phyloP scores from a whole-genome alignment of 1,140 invertebrate genomes.

The Heterodera schachtii region DNA sequence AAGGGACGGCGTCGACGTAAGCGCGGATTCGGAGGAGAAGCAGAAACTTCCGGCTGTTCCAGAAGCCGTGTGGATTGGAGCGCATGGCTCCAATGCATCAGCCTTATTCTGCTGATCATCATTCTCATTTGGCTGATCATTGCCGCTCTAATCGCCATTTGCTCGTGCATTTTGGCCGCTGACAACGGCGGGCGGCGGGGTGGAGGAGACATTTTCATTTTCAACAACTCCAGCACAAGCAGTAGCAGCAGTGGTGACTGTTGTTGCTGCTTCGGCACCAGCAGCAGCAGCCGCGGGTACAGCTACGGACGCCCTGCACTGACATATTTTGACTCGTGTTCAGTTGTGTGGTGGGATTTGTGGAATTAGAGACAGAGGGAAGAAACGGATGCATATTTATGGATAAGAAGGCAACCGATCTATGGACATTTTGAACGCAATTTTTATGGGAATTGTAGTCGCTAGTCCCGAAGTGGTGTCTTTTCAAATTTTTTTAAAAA shows the following conservation, averaged over 20 bases:
- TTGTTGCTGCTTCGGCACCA: too few relatives aligned
- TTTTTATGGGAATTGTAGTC: too few relatives aligned
- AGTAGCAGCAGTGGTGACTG: not conserved
- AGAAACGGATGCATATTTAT: too few relatives aligned
- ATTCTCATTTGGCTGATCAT: not conserved
- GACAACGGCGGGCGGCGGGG: not conserved
- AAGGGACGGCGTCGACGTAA: not conserved
- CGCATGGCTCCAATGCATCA: not conserved
- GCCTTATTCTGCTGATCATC: not conserved
- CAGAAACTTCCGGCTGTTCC: not conserved
- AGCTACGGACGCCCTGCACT: not conserved
- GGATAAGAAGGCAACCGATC: too few relatives aligned
- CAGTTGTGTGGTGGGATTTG: not conserved
- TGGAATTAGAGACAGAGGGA: not conserved
- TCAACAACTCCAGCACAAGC: not conserved
- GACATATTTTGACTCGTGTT: not conserved
- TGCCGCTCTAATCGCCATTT: not conserved
- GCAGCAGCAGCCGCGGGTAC: not conserved
- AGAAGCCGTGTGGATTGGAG: not conserved
- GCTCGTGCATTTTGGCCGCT: not conserved
- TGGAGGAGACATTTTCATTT: not conserved
- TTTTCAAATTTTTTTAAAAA: too few relatives aligned
- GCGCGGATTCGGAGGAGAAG: not conserved
- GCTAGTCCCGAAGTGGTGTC: too few relatives aligned
- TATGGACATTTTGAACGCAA: too few relatives aligned